Percentiles rank a stretch among this genome's conserved stretches.
phyloP scores from a whole-genome alignment of 53 echinoderm and acorn worm species.

The Paelopatides confundens region DNA sequence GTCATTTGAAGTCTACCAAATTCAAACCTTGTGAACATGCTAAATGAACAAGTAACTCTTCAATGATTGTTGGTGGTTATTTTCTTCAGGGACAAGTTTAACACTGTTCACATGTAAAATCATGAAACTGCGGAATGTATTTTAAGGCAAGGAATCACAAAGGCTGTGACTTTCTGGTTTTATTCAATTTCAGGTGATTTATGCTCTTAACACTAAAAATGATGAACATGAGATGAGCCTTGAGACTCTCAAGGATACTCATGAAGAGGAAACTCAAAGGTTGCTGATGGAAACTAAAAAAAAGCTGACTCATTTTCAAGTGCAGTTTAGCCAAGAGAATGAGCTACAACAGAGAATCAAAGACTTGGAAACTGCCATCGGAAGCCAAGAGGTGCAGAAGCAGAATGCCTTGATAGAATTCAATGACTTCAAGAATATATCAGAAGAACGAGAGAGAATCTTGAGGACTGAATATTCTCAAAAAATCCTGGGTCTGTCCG shows the following conservation, averaged over 20 bases:
- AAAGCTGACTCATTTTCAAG: conserved; percentile 79
- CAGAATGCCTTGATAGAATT: conserved; percentile 78
- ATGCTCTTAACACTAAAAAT: conserved; percentile 97
- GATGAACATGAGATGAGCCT: conserved; percentile 95
- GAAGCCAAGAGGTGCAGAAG: conserved; percentile 73
- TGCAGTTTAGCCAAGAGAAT: conserved; percentile 80
- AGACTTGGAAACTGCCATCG: conserved; percentile 73
- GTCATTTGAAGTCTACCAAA: too few species aligned
- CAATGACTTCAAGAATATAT: conserved; percentile 67
- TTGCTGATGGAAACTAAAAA: conserved; percentile 82
- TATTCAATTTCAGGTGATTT: conserved; percentile 78
- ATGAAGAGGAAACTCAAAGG: conserved; percentile 91
- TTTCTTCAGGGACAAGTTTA: too few species aligned
- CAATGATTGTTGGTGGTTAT: too few species aligned
- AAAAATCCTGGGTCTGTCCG: conserved; percentile 81
- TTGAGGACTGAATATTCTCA: conserved; percentile 88
- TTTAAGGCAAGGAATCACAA: too few species aligned
- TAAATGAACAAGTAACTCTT: too few species aligned
- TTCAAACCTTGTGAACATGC: too few species aligned
- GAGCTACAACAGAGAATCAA: conserved; percentile 78
- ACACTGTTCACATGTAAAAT: too few species aligned
- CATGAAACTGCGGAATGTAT: too few species aligned
- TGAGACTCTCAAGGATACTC: conserved; percentile 82
- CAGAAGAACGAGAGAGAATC: conserved; percentile 66
- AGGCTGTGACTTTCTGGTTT: too few species aligned